Evolutionary conservation across 2,113 vertebrate genomes (phyloP).

Genomic region (Kryptolebias marmoratus): DNA sequence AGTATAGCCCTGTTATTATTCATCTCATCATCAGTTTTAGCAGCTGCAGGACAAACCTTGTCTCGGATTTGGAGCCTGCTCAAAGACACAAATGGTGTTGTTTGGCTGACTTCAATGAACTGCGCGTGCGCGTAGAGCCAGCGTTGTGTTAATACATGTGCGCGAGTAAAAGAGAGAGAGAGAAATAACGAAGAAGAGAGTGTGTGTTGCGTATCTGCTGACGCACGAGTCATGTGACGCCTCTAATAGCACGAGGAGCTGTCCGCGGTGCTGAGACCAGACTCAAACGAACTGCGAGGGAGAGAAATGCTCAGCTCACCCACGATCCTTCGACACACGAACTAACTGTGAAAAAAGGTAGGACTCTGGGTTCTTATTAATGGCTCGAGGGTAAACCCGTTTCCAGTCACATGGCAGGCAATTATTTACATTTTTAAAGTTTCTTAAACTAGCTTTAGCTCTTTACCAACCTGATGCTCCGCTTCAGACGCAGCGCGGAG

Average conservation of each 20-base stretch:
- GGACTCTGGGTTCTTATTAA: slow-evolving; percentile 28
- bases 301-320: slow-evolving; percentile 62
- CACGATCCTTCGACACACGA: slow-evolving; percentile 37
- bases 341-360: slow-evolving; percentile 75
- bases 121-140: slow-evolving; percentile 9
- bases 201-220: slow-evolving; percentile 66
- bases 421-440: neutral
- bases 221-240: slow-evolving; percentile 78
- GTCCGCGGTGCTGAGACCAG: slow-evolving; percentile 79
- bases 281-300: slow-evolving; percentile 21
- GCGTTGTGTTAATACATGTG: slow-evolving; percentile 11
- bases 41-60: slow-evolving; percentile 5
- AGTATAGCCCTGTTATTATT: neutral
- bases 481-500: slow-evolving; percentile 29
- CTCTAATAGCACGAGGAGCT: slow-evolving; percentile 81
- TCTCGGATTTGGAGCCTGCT: slow-evolving; percentile 5
- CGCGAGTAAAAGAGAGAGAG: neutral
- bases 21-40: slow-evolving; percentile 1
- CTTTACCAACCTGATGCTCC: slow-evolving; percentile 81
- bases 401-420: neutral
- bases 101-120: slow-evolving; percentile 37
- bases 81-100: slow-evolving; percentile 8
- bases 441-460: neutral
- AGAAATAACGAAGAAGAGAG: neutral
- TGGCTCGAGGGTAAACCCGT: neutral